Conservation (phyloP, 2,888 invertebrate species). For the Leptothorax acervorum region DNA sequence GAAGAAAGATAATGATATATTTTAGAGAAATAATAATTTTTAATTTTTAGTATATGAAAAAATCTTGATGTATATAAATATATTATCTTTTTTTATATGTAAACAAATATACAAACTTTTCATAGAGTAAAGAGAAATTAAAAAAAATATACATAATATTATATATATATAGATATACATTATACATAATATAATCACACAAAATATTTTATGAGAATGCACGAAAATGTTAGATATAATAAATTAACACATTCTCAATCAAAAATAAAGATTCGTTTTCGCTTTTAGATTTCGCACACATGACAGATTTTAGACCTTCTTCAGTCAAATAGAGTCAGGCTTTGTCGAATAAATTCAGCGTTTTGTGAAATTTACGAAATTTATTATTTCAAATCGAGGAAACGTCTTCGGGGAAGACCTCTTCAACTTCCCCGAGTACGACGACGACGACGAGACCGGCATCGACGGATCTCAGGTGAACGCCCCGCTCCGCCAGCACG, state of each 20-base stretch:
- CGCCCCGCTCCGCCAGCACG: conserved; percentile 66
- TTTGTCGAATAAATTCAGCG: neutral
- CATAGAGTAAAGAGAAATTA: neutral
- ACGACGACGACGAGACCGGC: conserved; percentile 37
- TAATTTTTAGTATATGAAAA: neutral
- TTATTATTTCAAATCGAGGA: neutral
- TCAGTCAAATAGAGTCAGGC: neutral
- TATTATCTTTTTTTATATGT: neutral
- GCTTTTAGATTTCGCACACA: neutral
- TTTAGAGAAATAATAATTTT: neutral
- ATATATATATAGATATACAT: neutral
- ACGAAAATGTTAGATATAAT: neutral
- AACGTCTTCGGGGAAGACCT: neutral
- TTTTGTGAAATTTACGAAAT: neutral
- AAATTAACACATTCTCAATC: neutral
- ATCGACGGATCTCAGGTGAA: conserved; percentile 64
- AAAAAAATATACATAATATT: neutral
- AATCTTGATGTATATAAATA: neutral
- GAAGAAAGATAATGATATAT: neutral
- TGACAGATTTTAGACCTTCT: neutral
- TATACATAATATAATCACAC: neutral
- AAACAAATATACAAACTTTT: neutral
- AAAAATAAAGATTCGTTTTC: neutral
- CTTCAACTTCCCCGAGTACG: neutral
- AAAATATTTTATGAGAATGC: conserved; percentile 7